phyloP scores from a whole-genome alignment of 2,797 vertebrate species.

The Schizopygopsis malacanthus region DNA sequence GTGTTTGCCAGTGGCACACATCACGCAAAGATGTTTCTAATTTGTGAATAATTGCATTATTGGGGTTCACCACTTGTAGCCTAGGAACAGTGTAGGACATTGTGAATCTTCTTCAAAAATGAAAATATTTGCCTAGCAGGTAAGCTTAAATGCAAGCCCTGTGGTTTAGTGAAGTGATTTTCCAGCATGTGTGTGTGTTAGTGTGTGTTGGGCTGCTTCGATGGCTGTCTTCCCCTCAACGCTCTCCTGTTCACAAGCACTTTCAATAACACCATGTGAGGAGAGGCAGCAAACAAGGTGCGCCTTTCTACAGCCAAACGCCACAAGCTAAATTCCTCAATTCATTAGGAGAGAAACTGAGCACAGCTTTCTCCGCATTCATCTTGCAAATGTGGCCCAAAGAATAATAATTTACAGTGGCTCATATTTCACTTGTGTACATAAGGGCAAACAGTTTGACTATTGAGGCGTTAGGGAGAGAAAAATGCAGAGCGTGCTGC shows the following conservation, averaged over 20 bases:
- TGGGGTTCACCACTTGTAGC: slow-evolving; percentile 44
- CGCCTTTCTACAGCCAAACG: slow-evolving; percentile 72
- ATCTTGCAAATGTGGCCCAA: slow-evolving; percentile 82
- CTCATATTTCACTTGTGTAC: slow-evolving; percentile 85
- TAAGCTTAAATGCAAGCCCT: slow-evolving; percentile 42
- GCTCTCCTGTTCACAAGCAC: slow-evolving; percentile 56
- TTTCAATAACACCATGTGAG: slow-evolving; percentile 59
- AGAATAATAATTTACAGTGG: slow-evolving; percentile 84
- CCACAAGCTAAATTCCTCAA: slow-evolving; percentile 84
- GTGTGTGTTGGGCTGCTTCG: slow-evolving; percentile 15
- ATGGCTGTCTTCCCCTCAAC: slow-evolving; percentile 47
- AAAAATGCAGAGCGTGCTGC: slow-evolving; percentile 81
- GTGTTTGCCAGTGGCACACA: background rate
- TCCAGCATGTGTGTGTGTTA: slow-evolving; percentile 26
- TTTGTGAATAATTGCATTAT: slow-evolving; percentile 47
- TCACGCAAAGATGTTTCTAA: slow-evolving; percentile 40
- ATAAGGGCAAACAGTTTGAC: slow-evolving; percentile 81
- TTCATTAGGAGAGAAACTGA: slow-evolving; percentile 84
- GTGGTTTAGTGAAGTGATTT: slow-evolving; percentile 54
- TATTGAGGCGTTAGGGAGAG: slow-evolving; percentile 75
- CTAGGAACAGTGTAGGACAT: slow-evolving; percentile 22
- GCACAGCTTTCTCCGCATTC: slow-evolving; percentile 80
- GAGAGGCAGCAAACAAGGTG: slow-evolving; percentile 60
- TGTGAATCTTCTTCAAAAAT: slow-evolving; percentile 53
- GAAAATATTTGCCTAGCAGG: slow-evolving; percentile 56